Percentiles rank a stretch among this genome's conserved stretches.
Conservation (phyloP, 64 coral and sea anemone species). For the Cladopsammia gracilis region DNA sequence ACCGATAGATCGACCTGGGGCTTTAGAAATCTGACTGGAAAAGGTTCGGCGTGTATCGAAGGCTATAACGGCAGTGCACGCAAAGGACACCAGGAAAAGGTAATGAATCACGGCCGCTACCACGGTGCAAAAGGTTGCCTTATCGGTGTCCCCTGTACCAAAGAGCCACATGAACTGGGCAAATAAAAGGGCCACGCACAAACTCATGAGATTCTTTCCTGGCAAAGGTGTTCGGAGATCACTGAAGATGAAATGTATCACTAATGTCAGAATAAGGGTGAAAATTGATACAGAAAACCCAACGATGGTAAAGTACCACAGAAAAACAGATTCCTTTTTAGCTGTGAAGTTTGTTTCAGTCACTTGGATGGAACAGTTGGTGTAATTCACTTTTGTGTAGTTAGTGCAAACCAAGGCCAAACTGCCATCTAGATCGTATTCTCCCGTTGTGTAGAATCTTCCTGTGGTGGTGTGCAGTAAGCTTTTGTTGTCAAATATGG, state of each 20-base stretch:
- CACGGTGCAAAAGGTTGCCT: conserved; percentile 69
- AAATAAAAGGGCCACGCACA: conserved; percentile 73
- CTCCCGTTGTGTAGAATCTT: conserved; percentile 27
- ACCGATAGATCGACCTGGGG: background rate
- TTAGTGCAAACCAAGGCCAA: conserved; percentile 73
- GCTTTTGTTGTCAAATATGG: conserved; percentile 51
- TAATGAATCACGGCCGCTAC: conserved; percentile 80
- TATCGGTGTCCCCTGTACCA: conserved; percentile 67
- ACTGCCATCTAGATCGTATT: conserved; percentile 61
- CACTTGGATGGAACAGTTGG: background rate
- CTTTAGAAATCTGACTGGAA: conserved; percentile 54
- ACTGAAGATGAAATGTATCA: conserved; percentile 43
- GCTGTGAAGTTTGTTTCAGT: background rate
- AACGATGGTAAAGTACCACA: conserved; percentile 36
- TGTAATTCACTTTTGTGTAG: conserved; percentile 28
- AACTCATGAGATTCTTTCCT: conserved; percentile 93
- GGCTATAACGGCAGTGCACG: conserved; percentile 86
- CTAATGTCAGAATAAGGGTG: conserved; percentile 6
- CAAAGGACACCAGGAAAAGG: conserved; percentile 87
- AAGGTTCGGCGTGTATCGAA: conserved; percentile 81
- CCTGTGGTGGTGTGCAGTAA: conserved; percentile 60
- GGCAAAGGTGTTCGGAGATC: conserved; percentile 85
- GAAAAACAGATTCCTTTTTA: background rate
- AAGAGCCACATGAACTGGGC: conserved; percentile 85
- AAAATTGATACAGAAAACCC: conserved; percentile 55